Conservation (phyloP, 2,888 invertebrate genomes). For the Heliconius charithonia region DNA sequence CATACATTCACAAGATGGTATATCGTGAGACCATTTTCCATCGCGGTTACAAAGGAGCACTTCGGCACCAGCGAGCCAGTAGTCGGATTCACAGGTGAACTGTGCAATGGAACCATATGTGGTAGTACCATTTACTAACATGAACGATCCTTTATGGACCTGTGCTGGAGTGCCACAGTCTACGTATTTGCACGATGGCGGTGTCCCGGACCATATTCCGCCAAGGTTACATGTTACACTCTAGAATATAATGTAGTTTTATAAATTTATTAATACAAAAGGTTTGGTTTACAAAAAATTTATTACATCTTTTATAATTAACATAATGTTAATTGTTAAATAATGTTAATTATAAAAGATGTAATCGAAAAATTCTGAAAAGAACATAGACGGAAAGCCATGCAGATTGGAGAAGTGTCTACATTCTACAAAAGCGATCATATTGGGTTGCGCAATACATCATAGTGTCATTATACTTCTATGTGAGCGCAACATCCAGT, state of each 20-base stretch:
- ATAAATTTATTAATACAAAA: background rate
- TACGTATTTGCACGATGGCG: conserved; percentile 93
- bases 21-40: conserved; percentile 93
- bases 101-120: conserved; percentile 91
- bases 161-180: conserved; percentile 93
- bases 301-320: background rate
- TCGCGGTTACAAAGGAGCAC: conserved; percentile 90
- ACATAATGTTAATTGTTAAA: background rate
- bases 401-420: background rate
- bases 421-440: too few relatives aligned
- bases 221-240: conserved; percentile 92
- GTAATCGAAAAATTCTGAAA: background rate
- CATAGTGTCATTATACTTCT: too few relatives aligned
- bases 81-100: conserved; percentile 91
- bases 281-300: background rate
- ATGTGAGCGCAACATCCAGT: too few relatives aligned
- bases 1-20: conserved; percentile 93
- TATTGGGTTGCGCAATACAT: too few relatives aligned
- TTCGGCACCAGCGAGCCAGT: conserved; percentile 91
- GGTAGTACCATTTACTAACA: conserved; percentile 90
- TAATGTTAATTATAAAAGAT: background rate
- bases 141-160: conserved; percentile 89
- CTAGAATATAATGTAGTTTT: conserved; percentile 67
- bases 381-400: background rate
- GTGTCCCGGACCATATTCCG: conserved; percentile 91